A percentile compares a stretch with the other conserved stretches of the same genome.
phyloP scores from a whole-genome alignment of 2,888 invertebrate genomes.

The Perdita meconis region DNA sequence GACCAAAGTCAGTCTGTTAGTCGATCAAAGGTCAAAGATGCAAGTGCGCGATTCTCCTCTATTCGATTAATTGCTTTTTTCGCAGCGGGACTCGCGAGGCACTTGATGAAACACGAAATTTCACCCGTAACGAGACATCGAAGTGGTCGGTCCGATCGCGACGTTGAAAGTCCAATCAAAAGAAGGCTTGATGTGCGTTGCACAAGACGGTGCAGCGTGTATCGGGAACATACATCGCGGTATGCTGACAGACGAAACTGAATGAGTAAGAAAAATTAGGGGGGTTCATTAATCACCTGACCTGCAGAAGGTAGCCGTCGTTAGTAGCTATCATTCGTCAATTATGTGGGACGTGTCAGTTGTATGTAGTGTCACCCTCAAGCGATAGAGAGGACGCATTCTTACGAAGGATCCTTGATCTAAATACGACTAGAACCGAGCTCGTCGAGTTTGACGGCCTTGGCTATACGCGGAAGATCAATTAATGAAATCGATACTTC shows the following conservation, averaged over 20 bases:
- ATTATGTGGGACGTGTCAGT: constrained; percentile 22
- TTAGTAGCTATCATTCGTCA: constrained; percentile 23
- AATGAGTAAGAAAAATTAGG: constrained; percentile 19
- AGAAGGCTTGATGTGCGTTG: not conserved
- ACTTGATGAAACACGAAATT: constrained; percentile 41
- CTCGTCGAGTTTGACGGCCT: constrained; percentile 11
- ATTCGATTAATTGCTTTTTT: constrained; percentile 17
- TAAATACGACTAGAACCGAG: constrained; percentile 15
- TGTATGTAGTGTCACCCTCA: constrained; percentile 1
- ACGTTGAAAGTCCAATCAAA: constrained; percentile 31
- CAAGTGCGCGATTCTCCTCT: constrained; percentile 12
- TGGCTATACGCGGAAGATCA: not conserved
- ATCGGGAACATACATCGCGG: not conserved
- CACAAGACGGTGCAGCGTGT: not conserved
- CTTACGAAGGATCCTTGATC: constrained; percentile 15
- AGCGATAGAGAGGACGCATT: not conserved
- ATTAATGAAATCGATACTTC: not conserved
- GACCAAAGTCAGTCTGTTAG: no score
- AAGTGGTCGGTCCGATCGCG: not conserved
- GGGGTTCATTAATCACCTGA: constrained; percentile 36
- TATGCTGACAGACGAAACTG: constrained; percentile 10
- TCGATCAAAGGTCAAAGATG: constrained; percentile 27
- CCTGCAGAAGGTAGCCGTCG: constrained; percentile 3
- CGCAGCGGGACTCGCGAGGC: not conserved
- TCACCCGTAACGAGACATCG: constrained; percentile 15